Evolutionary conservation across 2,888 invertebrate species (phyloP).

Genomic region (Mayetiola destructor): DNA sequence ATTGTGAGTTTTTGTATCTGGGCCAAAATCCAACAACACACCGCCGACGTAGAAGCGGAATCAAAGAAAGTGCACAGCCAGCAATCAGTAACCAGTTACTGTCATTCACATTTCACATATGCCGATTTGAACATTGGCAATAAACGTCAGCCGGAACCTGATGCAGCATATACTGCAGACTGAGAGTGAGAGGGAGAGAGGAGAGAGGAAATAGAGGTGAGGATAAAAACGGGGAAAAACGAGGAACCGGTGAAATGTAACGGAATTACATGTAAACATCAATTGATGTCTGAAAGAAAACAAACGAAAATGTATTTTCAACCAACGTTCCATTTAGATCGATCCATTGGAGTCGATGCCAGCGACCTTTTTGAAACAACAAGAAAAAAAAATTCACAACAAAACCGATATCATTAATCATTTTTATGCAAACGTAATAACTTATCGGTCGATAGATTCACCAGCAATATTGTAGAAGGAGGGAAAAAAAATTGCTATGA

Average conservation of each 20-base stretch:
- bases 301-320: not conserved
- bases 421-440: slow-evolving; percentile 12
- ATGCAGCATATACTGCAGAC: not conserved
- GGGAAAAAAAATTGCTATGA: too few species aligned
- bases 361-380: too few species aligned
- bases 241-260: not conserved
- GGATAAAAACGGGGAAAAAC: not conserved
- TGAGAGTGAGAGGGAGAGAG: not conserved
- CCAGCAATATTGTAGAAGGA: not conserved
- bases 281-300: not conserved
- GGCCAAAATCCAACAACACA: not conserved
- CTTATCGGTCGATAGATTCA: slow-evolving; percentile 10
- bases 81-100: not conserved
- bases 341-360: too few species aligned
- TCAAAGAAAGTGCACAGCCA: not conserved
- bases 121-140: not conserved
- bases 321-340: not conserved
- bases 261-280: not conserved
- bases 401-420: not conserved
- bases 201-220: not conserved
- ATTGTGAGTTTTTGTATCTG: too few species aligned
- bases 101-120: too few species aligned
- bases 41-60: too few species aligned
- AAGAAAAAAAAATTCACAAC: too few species aligned
- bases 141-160: not conserved